Conservation (phyloP, 2,888 invertebrate species). For the Lepidocyrtoides sp. region DNA sequence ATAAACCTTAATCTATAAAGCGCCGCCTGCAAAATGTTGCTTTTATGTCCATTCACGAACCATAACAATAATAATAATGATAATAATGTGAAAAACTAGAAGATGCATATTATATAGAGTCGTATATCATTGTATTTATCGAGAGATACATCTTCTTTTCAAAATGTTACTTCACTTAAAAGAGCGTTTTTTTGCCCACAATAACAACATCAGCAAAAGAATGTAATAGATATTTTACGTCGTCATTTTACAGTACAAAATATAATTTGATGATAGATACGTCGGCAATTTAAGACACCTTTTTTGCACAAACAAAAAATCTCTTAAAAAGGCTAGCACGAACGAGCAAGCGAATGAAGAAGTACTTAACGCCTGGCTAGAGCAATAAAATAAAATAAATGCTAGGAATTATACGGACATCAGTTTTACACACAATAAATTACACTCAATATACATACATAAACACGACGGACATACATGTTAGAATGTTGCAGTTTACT, state of each 20-base stretch:
- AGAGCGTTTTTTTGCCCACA: neutral
- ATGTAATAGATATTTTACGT: slow-evolving; percentile 58
- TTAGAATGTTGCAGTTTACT: neutral
- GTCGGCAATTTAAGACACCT: slow-evolving; percentile 66
- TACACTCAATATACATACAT: slow-evolving; percentile 65
- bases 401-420: slow-evolving; percentile 76
- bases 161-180: slow-evolving; percentile 28
- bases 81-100: slow-evolving; percentile 48
- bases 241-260: slow-evolving; percentile 51
- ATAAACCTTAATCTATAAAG: neutral
- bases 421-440: slow-evolving; percentile 77
- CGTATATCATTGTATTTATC: slow-evolving; percentile 54
- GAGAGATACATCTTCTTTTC: slow-evolving; percentile 61
- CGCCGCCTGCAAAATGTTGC: slow-evolving; percentile 46
- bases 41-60: slow-evolving; percentile 4
- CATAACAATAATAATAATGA: slow-evolving; percentile 40
- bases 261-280: slow-evolving; percentile 62
- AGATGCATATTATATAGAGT: slow-evolving; percentile 35
- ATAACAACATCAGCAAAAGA: neutral
- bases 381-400: slow-evolving; percentile 76
- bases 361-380: slow-evolving; percentile 68
- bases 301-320: slow-evolving; percentile 59
- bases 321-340: slow-evolving; percentile 56
- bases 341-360: slow-evolving; percentile 46
- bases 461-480: slow-evolving; percentile 11